phyloP scores from a whole-genome alignment of 1,140 invertebrate species.

The Aphelinus certus region DNA sequence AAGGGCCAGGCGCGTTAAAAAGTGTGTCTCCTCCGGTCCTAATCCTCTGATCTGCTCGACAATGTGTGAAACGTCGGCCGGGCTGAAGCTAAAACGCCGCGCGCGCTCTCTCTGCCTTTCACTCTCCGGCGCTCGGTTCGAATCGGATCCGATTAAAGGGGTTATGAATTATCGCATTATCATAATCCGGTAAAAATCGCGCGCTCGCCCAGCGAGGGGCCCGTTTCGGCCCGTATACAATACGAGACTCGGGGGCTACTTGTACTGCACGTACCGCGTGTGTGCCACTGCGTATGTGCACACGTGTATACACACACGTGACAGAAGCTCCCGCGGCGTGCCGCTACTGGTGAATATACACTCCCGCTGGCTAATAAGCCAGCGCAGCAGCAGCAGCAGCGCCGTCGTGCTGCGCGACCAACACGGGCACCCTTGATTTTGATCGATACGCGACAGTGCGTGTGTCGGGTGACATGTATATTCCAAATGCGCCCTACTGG shows the following conservation, averaged over 20 bases:
- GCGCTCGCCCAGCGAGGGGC: constrained; percentile 8
- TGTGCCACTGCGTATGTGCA: neutral
- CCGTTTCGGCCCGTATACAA: neutral
- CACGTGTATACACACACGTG: neutral
- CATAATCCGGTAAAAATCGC: constrained; percentile 29
- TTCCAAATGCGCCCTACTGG: too few species aligned
- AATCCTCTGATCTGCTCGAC: neutral
- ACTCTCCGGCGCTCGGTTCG: neutral
- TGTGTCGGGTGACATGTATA: too few species aligned
- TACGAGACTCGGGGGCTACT: neutral
- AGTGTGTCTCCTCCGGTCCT: neutral
- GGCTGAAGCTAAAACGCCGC: constrained; percentile 25
- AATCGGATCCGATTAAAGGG: constrained; percentile 34
- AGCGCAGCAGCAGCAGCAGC: too few species aligned
- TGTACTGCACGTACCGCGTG: constrained; percentile 7
- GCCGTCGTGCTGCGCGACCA: too few species aligned
- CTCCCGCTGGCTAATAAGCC: too few species aligned
- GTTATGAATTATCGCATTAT: constrained; percentile 35
- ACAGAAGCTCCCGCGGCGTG: neutral
- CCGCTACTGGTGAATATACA: too few species aligned
- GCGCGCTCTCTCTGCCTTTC: neutral
- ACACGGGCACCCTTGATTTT: too few species aligned
- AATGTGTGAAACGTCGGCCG: neutral
- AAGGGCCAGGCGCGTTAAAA: too few species aligned
- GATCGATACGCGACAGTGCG: too few species aligned